phyloP scores from a whole-genome alignment of 2,113 vertebrate genomes.

The Eurystomus gularis region DNA sequence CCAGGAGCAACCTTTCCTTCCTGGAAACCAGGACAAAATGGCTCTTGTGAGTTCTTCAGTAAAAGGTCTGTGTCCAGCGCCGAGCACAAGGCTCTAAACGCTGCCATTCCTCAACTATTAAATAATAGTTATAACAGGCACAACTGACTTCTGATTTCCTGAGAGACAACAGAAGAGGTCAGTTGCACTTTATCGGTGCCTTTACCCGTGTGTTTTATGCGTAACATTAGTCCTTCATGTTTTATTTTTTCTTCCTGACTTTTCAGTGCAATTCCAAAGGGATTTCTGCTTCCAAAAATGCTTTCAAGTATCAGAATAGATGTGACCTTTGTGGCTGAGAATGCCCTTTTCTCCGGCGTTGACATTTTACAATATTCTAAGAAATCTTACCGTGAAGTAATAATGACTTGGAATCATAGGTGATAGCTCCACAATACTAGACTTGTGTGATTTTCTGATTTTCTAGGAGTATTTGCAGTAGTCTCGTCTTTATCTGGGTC shows the following conservation, averaged over 20 bases:
- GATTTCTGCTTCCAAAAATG: background rate
- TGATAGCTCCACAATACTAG: background rate
- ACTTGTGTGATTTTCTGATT: background rate
- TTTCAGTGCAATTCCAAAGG: background rate
- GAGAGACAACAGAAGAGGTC: background rate
- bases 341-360: background rate
- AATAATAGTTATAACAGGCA: background rate
- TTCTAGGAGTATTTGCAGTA: background rate
- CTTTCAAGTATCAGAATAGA: background rate
- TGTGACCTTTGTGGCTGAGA: background rate
- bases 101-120: background rate
- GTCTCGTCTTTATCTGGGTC: background rate
- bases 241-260: background rate
- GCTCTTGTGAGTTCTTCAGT: constrained; percentile 8
- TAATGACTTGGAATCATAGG: background rate
- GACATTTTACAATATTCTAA: background rate
- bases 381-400: background rate
- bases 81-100: background rate
- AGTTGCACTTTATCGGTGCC: background rate
- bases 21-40: constrained; percentile 44
- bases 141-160: background rate
- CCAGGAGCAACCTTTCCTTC: constrained; percentile 44
- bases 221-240: rapidly evolving
- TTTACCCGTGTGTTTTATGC: rapidly evolving
- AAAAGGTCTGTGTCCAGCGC: background rate